phyloP scores from a whole-genome alignment of 2,113 vertebrate genomes.

The Aegithalos caudatus region DNA sequence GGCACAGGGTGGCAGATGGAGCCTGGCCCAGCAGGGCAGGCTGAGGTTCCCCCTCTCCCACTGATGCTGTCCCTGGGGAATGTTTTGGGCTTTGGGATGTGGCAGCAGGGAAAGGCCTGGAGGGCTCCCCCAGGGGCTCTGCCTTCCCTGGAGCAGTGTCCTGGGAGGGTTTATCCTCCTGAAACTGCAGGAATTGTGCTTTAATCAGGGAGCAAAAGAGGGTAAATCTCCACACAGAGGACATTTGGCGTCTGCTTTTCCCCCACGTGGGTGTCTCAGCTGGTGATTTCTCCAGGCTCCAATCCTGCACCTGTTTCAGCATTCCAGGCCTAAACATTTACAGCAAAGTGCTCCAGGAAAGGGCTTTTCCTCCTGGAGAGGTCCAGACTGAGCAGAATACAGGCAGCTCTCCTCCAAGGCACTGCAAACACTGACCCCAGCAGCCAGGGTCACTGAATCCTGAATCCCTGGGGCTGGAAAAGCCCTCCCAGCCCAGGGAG shows the following conservation, averaged over 20 bases:
- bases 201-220: not conserved
- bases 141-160: not conserved
- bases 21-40: not conserved
- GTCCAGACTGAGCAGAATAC: fast-evolving
- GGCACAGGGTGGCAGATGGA: fast-evolving
- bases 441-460: not conserved
- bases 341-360: not conserved
- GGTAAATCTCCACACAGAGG: not conserved
- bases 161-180: not conserved
- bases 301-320: not conserved
- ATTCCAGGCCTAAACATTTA: not conserved
- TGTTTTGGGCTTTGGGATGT: not conserved
- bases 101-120: not conserved
- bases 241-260: not conserved
- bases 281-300: not conserved
- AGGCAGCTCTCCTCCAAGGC: not conserved
- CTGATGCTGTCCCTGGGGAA: fast-evolving
- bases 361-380: not conserved
- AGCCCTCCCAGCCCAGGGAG: not conserved
- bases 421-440: not conserved
- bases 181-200: not conserved
- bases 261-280: not conserved
- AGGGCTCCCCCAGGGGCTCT: not conserved
- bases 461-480: fast-evolving
- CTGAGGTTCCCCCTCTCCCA: not conserved